A percentile compares a stretch with the other conserved stretches of the same genome.
phyloP scores from a whole-genome alignment of 2,888 invertebrate species.

The Trypoxylon attenuatum region DNA sequence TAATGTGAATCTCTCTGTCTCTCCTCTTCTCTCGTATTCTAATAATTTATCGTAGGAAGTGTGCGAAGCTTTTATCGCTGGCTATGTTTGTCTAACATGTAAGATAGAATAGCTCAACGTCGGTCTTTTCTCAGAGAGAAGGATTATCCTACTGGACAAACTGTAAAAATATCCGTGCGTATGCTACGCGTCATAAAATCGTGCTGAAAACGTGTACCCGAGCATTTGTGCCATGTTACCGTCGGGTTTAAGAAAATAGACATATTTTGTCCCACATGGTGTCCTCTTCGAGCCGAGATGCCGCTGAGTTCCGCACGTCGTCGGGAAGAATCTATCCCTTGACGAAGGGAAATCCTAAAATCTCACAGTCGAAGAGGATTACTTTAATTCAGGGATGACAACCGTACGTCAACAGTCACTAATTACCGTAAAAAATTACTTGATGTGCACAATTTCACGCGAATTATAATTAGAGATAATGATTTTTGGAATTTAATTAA shows the following conservation, averaged over 20 bases:
- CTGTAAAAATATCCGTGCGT: conserved; percentile 45
- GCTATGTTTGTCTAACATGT: background rate
- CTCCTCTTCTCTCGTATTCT: no score
- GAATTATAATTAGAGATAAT: no score
- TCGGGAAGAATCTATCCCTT: conserved; percentile 9
- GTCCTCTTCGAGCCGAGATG: conserved; percentile 18
- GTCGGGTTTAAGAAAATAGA: conserved; percentile 49
- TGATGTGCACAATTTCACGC: no score
- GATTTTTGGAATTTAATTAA: no score
- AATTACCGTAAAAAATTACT: no score
- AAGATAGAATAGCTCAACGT: conserved; percentile 2
- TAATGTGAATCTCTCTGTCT: no score
- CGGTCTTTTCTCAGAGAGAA: conserved; percentile 10
- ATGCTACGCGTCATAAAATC: conserved; percentile 35
- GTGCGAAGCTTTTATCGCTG: background rate
- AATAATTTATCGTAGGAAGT: no score
- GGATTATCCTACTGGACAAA: conserved; percentile 7
- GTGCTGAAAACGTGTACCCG: conserved; percentile 31
- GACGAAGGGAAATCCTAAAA: background rate
- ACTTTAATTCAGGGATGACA: no score
- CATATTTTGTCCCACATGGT: conserved; percentile 27
- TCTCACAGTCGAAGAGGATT: no score
- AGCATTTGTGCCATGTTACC: conserved; percentile 43
- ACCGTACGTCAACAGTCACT: no score
- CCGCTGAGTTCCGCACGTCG: conserved; percentile 27